A percentile compares a stretch with the other conserved stretches of the same genome.
phyloP scores from a whole-genome alignment of 2,797 vertebrate species.

The Carapus acus region DNA sequence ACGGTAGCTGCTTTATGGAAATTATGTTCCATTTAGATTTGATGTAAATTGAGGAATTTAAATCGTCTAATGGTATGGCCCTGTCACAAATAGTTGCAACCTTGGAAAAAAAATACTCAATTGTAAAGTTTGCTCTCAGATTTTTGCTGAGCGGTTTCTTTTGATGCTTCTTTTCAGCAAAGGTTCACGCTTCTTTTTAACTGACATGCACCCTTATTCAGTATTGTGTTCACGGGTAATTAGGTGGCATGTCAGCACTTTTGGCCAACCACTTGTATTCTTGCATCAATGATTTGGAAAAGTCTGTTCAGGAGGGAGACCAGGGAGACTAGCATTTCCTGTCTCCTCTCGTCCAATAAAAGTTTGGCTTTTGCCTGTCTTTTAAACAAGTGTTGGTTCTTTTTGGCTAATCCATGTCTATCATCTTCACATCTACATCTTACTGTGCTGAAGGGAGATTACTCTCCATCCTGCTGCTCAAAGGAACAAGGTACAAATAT shows the following conservation, averaged over 20 bases:
- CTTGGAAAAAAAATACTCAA: slow-evolving; percentile 1
- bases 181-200: not conserved
- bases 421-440: not conserved
- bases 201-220: not conserved
- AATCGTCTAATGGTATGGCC: not conserved
- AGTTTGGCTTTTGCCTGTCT: not conserved
- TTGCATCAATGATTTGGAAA: not conserved
- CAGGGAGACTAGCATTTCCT: too few species aligned
- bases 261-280: too few species aligned
- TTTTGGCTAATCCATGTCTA: not conserved
- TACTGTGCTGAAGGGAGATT: not conserved
- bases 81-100: not conserved
- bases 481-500: slow-evolving; percentile 3
- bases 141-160: too few species aligned
- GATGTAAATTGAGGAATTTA: too few species aligned
- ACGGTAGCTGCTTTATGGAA: not conserved
- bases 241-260: not conserved
- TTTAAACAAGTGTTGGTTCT: not conserved
- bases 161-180: not conserved
- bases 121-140: not conserved
- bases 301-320: not conserved
- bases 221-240: not conserved
- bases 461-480: not conserved
- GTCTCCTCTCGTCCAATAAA: not conserved
- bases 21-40: not conserved